Evolutionary conservation across 2,113 vertebrate genomes (phyloP).

Genomic region (Plectropomus leopardus): DNA sequence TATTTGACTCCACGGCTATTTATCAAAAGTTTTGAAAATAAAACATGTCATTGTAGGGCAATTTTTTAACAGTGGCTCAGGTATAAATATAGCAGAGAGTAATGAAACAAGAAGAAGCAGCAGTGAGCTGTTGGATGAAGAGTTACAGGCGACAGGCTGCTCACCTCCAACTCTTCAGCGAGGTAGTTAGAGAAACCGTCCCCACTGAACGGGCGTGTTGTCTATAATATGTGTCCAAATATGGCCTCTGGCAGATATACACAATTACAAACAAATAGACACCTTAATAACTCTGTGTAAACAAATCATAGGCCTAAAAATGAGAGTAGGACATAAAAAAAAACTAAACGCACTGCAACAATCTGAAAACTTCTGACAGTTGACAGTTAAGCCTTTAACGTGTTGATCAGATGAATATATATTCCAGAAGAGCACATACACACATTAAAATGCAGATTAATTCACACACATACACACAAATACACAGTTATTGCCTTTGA

Average conservation of each 20-base stretch:
- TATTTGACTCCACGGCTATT: not conserved
- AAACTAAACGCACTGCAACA: not conserved
- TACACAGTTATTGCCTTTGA: slow-evolving; percentile 40
- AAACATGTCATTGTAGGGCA: not conserved
- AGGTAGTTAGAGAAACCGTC: not conserved
- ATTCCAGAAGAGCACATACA: slow-evolving; percentile 7
- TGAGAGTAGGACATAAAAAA: no score
- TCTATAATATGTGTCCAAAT: slow-evolving; percentile 1
- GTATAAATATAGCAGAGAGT: not conserved
- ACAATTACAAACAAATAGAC: not conserved
- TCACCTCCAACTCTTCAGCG: not conserved
- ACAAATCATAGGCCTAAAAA: not conserved
- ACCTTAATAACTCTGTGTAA: not conserved
- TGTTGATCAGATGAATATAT: slow-evolving; percentile 6
- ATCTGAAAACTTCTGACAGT: not conserved
- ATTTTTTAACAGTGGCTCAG: not conserved
- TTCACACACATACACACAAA: not conserved
- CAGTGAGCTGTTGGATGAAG: slow-evolving; percentile 8
- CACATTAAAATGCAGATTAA: slow-evolving; percentile 25
- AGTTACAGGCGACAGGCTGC: not conserved
- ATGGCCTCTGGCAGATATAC: not conserved
- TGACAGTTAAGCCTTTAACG: not conserved
- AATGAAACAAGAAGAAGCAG: slow-evolving; percentile 3
- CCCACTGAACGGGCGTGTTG: not conserved
- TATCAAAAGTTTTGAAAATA: not conserved